phyloP scores from a whole-genome alignment of 2,113 vertebrate species.

The Proterorhinus semilunaris region DNA sequence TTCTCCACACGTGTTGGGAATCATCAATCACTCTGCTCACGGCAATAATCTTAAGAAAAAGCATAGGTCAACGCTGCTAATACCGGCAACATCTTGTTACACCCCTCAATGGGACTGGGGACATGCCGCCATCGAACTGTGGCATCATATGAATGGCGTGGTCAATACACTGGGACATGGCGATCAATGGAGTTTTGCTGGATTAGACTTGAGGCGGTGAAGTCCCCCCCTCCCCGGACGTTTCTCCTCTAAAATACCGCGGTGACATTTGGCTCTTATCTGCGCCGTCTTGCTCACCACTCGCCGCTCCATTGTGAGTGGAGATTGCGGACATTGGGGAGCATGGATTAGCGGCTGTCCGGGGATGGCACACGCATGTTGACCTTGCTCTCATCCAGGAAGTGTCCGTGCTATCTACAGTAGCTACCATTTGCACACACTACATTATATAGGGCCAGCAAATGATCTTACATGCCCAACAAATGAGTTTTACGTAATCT shows the following conservation, averaged over 20 bases:
- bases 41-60: conserved; percentile 29
- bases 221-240: conserved; percentile 10
- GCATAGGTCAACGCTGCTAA: conserved; percentile 26
- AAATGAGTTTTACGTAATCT: no score
- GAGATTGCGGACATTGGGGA: conserved; percentile 38
- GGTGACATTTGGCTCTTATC: conserved; percentile 57
- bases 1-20: not conserved
- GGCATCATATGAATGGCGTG: conserved; percentile 34
- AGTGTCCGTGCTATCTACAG: conserved; percentile 46
- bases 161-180: conserved; percentile 24
- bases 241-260: conserved; percentile 35
- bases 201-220: conserved; percentile 23
- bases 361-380: conserved; percentile 20
- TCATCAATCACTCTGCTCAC: conserved; percentile 42
- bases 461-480: not conserved
- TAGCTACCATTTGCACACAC: conserved; percentile 26
- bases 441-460: conserved; percentile 1
- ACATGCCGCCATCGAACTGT: conserved; percentile 10
- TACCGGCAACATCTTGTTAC: conserved; percentile 22
- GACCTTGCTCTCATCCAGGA: conserved; percentile 57
- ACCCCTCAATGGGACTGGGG: conserved; percentile 1
- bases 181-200: conserved; percentile 15
- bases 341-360: conserved; percentile 38
- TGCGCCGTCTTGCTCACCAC: conserved; percentile 6
- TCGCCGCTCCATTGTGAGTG: conserved; percentile 36